Base-by-base conservation (phyloP, 2,888 invertebrate species). In the Fabriciana adippe region DNA sequence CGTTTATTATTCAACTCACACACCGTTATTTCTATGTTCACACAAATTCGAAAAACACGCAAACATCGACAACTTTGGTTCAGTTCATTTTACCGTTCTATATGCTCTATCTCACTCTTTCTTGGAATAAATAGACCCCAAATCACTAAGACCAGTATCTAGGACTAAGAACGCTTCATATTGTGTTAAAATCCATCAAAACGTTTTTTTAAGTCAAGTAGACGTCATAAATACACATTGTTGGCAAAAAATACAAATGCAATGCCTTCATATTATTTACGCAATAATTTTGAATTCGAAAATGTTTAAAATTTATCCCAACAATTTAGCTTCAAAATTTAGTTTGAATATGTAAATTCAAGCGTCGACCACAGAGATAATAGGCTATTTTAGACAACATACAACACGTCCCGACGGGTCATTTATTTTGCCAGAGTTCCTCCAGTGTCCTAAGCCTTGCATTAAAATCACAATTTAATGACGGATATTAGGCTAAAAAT, bases 341-440 rank as follows among this genome's bases (percentile, higher is more conserved):
- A 70, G 66, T 68, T 66, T 57, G 55, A 68, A 65, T 70, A 72
- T 70, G 70, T 64, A 70, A 72, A 72, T 72, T 47, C 26, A 61
- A 48, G 61, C 60, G 66, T 66, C 31, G 31, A 63, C 63, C 47
- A 21, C 57, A 21, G 21, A 57, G 45, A 57, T 57, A 57, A 57
- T 47, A 57, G 57, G 57, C 57, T 63, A 64, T 55, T 56, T 64
- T 16, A 35, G 55, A 13, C 14, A 4, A 63, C 54, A 26, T 55
- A 54, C 31, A 47, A n/a, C 35, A 63, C 48, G 45, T 54, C 54
- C 55, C 55, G 6, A 47, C 18, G 26, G 54, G 53, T 54, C 47
- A 47, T 47, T 26, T 45, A 55, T 63, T 55, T 63, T 21, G 45
- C 57, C 45, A 47, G 18, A 45, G 57, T 21, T 47, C 14, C 15